Percentiles rank a stretch among this genome's conserved stretches.
Conservation (phyloP, 1,140 invertebrate genomes). For the Asbolus verrucosus region DNA sequence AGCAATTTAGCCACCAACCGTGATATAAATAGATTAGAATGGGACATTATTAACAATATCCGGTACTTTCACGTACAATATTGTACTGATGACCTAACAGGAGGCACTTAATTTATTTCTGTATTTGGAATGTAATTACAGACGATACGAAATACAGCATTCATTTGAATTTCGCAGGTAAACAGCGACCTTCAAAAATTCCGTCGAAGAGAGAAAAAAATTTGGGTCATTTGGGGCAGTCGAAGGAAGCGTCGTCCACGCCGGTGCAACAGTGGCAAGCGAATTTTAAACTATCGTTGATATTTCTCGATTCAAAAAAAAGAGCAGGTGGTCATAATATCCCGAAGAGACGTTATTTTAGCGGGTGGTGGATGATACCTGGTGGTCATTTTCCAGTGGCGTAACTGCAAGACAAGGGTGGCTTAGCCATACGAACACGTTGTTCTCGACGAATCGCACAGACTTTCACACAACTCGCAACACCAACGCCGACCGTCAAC, state of each 20-base stretch:
- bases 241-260: background rate
- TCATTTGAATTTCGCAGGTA: constrained; percentile 27
- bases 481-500: constrained; percentile 34
- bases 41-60: constrained; percentile 36
- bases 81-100: constrained; percentile 32
- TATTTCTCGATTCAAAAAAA: no score
- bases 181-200: constrained; percentile 14
- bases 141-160: constrained; percentile 9
- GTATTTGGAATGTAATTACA: constrained; percentile 36
- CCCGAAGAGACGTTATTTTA: no score
- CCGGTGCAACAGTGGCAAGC: no score
- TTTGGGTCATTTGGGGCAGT: background rate
- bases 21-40: constrained; percentile 41
- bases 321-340: no score
- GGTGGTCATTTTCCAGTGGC: background rate
- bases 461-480: constrained; percentile 25
- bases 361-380: no score
- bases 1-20: constrained; percentile 18
- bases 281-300: no score
- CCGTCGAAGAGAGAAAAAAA: constrained; percentile 1
- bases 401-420: constrained; percentile 2
- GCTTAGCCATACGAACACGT: constrained; percentile 1
- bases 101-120: constrained; percentile 31
- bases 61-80: constrained; percentile 34
- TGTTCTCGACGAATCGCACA: constrained; percentile 17